Evolutionary conservation across 2,113 vertebrate genomes (phyloP).

Genomic region (Castor canadensis): DNA sequence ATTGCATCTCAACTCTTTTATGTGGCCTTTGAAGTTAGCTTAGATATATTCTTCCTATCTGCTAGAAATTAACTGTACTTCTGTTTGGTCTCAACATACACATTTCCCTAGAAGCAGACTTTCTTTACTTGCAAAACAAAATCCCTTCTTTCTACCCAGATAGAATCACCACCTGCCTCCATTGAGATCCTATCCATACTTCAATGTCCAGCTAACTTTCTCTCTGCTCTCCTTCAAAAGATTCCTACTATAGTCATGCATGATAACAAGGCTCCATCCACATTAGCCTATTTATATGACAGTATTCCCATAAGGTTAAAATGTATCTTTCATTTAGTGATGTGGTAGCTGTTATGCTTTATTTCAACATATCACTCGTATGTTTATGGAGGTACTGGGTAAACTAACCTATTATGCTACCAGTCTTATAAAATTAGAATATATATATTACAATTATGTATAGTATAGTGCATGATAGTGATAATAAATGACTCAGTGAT

Average conservation of each 20-base stretch:
- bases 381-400: neutral
- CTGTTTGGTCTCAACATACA: neutral
- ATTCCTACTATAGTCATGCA: neutral
- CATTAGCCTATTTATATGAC: fast-evolving
- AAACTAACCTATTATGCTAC: neutral
- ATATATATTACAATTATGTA: neutral
- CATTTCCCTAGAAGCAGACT: neutral
- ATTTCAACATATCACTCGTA: neutral
- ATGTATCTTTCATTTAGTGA: no score
- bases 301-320: neutral
- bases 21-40: neutral
- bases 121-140: neutral
- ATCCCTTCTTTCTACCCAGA: neutral
- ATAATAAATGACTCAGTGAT: neutral
- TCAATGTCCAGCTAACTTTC: neutral
- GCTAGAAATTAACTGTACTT: neutral
- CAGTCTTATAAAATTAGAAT: neutral
- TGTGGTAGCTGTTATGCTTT: neutral
- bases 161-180: neutral
- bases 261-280: neutral
- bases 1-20: neutral
- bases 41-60: neutral
- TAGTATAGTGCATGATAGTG: neutral
- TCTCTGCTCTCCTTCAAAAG: neutral
- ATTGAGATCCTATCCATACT: neutral